A percentile compares a stretch with the other conserved stretches of the same genome.
Evolutionary conservation across 2,113 vertebrate genomes (phyloP).

Genomic region (Urocitellus parryii): DNA sequence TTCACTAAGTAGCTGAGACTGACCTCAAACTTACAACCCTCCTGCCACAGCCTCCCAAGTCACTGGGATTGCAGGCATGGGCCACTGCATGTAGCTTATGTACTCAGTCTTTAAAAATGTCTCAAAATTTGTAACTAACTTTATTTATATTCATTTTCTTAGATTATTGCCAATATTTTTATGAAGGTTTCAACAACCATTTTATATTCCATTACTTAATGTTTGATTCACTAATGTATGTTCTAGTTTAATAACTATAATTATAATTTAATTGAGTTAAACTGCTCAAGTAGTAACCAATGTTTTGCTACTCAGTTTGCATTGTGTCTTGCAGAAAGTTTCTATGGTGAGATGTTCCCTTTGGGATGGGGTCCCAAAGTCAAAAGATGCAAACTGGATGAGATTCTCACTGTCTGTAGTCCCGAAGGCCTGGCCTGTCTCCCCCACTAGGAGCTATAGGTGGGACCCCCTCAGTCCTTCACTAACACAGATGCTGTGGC

Average conservation of each 20-base stretch:
- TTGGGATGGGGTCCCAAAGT: background rate
- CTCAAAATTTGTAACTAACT: background rate
- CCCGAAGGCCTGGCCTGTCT: accelerated
- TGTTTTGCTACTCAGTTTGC: background rate
- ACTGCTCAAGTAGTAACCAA: accelerated
- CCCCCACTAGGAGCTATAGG: accelerated
- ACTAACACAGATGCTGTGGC: background rate
- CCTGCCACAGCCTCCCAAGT: too few relatives aligned
- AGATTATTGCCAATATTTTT: background rate
- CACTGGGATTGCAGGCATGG: too few relatives aligned
- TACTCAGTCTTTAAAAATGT: background rate
- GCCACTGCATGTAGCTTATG: too few relatives aligned
- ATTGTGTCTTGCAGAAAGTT: background rate
- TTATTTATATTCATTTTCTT: background rate
- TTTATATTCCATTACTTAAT: background rate
- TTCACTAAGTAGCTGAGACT: too few relatives aligned
- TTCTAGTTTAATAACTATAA: background rate
- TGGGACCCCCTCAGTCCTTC: too few relatives aligned
- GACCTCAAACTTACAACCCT: too few relatives aligned
- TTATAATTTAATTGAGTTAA: background rate
- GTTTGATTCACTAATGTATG: background rate
- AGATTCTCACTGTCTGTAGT: accelerated
- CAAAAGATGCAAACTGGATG: accelerated
- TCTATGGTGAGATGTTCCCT: background rate
- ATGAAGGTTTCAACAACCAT: background rate